Evolutionary conservation across 1,140 invertebrate species (phyloP).

Genomic region (Macrobrachium nipponense): DNA sequence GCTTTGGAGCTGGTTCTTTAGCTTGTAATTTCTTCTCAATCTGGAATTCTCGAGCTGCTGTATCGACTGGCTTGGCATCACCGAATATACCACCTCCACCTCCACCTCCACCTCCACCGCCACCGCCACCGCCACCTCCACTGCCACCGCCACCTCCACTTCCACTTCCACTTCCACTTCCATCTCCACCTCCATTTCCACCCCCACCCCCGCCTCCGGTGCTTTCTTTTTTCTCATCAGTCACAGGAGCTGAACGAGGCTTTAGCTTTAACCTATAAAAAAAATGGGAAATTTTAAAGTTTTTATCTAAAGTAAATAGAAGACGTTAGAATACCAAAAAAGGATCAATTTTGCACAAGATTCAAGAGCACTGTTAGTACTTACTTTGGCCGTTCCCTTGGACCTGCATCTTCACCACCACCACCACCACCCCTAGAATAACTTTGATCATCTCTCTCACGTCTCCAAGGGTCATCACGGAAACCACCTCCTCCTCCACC

Average conservation of each 20-base stretch:
- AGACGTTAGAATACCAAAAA: background rate
- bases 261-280: conserved; percentile 23
- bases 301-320: background rate
- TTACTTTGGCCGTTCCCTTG: conserved; percentile 11
- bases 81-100: conserved; percentile 79
- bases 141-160: background rate
- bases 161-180: background rate
- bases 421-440: background rate
- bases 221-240: conserved; percentile 5
- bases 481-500: conserved; percentile 4
- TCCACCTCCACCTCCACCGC: background rate
- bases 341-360: background rate
- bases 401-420: background rate
- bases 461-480: background rate
- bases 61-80: conserved; percentile 93
- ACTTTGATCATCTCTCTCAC: background rate
- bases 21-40: conserved; percentile 75
- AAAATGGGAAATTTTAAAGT: background rate
- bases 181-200: background rate
- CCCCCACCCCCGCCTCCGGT: background rate
- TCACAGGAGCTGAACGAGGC: conserved; percentile 11
- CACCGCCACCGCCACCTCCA: background rate
- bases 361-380: background rate
- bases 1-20: conserved; percentile 7
- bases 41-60: conserved; percentile 79